Base-by-base conservation (phyloP, 53 echinoderm and acorn worm species). In the Holothuria scabra region DNA sequence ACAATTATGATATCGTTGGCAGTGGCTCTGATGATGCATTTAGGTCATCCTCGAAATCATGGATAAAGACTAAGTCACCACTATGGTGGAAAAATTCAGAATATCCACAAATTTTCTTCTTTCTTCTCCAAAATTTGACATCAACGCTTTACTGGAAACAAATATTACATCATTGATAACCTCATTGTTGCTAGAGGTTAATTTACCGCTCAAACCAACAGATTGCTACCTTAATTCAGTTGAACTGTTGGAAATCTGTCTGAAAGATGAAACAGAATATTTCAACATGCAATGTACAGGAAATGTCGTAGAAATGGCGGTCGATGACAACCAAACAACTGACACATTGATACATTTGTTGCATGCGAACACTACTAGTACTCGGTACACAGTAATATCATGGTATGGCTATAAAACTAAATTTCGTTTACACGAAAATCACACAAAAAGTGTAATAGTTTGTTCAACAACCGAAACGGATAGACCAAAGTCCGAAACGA, bases 61-160 rank as follows among this genome's bases (percentile, higher is more conserved):
- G 69, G 69, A 20, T 30, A 1, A 41, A 34, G 38, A 34, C 34
- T 18, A 41, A 8, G 22, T 18, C 6, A 69, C n/a, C 38, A 20
- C 1, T 10, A 21, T 69, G 69, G 69, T 69, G 34, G 34, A 69
- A n/a, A 16, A 69, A 12, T n/a, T 34, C n/a, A 22, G 69, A 69
- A 16, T 19, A 14, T 22, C 21, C 34, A 4, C 13, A 34, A 14
- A 22, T 35, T 1, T 52, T 52, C 10, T 33, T 69, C 12, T 3
- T 20, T 13, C n/a, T 69, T 69, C 69, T 41, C 7, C 2, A 69
- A 10, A 69, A 34, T 32, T 30, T 69, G n/a, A 69, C 69, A 69
- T 32, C 35, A 30, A 69, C 37, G 3, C 21, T 32, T 11, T 11
- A 34, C n/a, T 69, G 69, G 69, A 33, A 69, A 20, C 35, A 34